A percentile compares a stretch with the other conserved stretches of the same genome.
Evolutionary conservation across 2,113 vertebrate genomes (phyloP).

Genomic region (Nibea albiflora): DNA sequence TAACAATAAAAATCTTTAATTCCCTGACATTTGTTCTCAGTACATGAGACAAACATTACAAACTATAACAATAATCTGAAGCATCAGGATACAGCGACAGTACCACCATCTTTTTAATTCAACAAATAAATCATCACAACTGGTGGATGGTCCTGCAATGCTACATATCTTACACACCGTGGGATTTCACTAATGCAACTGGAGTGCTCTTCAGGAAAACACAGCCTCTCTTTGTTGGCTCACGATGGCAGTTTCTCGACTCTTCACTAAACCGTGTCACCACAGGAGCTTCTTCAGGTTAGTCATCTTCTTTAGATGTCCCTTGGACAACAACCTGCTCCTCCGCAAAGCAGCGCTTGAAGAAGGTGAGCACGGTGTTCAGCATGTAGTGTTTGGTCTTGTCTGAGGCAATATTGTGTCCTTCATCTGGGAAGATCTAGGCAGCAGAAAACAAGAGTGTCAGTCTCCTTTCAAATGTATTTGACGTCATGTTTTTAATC

Average conservation of each 20-base stretch:
- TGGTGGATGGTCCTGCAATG: not conserved
- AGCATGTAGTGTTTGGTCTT: conserved; percentile 75
- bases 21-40: conserved; percentile 60
- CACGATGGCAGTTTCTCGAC: not conserved
- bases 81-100: conserved; percentile 24
- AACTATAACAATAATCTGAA: conserved; percentile 4
- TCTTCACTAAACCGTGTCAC: not conserved
- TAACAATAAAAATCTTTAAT: conserved; percentile 59
- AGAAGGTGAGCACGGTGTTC: conserved; percentile 77
- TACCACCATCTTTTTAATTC: not conserved
- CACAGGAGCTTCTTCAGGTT: not conserved
- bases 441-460: not conserved
- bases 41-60: conserved; percentile 32
- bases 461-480: no score
- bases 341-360: conserved; percentile 77
- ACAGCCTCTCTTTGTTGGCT: conserved; percentile 15
- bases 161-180: not conserved
- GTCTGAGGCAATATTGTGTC: conserved; percentile 68
- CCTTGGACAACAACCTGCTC: not conserved
- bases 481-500: no score
- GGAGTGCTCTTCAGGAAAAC: conserved; percentile 10
- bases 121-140: not conserved
- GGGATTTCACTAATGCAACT: not conserved
- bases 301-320: conserved; percentile 69
- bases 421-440: conserved; percentile 85